These are phyloP conservation scores for Caenorhabditis macrosperma DNA, from an alignment of 2,888 invertebrate species.

Conservation along the genomic window DNA sequence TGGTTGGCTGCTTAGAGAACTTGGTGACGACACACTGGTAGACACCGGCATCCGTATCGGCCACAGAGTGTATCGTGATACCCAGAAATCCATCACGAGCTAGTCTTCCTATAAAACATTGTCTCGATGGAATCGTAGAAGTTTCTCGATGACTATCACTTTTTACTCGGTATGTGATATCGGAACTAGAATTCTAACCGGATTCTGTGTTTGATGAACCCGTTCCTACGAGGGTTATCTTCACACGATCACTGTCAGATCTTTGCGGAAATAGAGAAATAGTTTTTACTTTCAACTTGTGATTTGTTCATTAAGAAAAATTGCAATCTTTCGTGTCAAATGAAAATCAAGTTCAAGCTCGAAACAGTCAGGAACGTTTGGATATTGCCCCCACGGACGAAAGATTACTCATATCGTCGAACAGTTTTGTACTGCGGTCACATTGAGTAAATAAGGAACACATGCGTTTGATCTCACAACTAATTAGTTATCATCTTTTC, in stretches of 20 bases:
- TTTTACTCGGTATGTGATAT: neutral
- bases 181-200: constrained; percentile 22
- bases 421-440: neutral
- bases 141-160: neutral
- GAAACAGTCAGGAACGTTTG: too few relatives aligned
- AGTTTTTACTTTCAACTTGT: neutral
- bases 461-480: constrained; percentile 14
- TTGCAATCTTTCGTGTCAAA: too few relatives aligned
- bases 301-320: too few relatives aligned
- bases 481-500: constrained; percentile 7
- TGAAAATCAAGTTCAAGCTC: too few relatives aligned
- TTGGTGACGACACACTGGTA: constrained; percentile 75
- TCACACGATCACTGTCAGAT: constrained; percentile 16
- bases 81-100: constrained; percentile 72
- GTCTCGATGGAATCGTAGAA: neutral
- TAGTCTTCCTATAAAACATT: constrained; percentile 73
- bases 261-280: neutral
- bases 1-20: constrained; percentile 68
- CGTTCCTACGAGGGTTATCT: constrained; percentile 13
- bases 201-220: constrained; percentile 10
- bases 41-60: constrained; percentile 69
- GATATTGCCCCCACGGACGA: neutral
- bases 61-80: constrained; percentile 75
- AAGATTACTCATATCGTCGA: neutral
- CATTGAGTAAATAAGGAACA: constrained; percentile 8